Conservation (phyloP, 2,888 invertebrate species). For the Hirtodrosophila cameraria region DNA sequence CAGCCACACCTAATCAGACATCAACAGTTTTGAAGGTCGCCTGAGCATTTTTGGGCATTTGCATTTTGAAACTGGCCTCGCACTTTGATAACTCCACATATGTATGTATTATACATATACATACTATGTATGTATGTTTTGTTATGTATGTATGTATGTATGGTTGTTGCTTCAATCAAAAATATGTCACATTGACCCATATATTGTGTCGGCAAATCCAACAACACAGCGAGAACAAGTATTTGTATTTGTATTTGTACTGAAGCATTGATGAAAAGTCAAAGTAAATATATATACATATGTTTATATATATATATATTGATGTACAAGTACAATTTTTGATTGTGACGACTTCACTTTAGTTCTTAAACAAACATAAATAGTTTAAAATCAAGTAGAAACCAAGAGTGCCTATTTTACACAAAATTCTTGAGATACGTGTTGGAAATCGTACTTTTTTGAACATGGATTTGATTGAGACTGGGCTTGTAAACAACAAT, state of each 20-base stretch:
- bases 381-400: too few species aligned
- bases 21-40: slow-evolving; percentile 40
- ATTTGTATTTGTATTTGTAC: slow-evolving; percentile 9
- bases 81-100: slow-evolving; percentile 48
- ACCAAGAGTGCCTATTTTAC: too few species aligned
- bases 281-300: not conserved
- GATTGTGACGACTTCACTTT: too few species aligned
- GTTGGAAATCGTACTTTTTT: too few species aligned
- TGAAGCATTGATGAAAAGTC: slow-evolving; percentile 13
- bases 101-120: too few species aligned
- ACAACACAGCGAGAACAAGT: slow-evolving; percentile 15
- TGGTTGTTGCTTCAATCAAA: slow-evolving; percentile 22
- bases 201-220: slow-evolving; percentile 16
- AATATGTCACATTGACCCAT: slow-evolving; percentile 57
- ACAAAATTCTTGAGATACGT: too few species aligned
- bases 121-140: slow-evolving; percentile 6
- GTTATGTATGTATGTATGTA: not conserved
- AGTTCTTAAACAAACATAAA: too few species aligned
- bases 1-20: slow-evolving; percentile 37
- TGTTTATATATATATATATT: too few species aligned
- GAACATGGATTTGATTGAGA: too few species aligned
- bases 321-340: too few species aligned
- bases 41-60: slow-evolving; percentile 32
- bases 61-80: slow-evolving; percentile 45
- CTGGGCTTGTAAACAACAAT: too few species aligned